Conservation (phyloP, 1,140 invertebrate genomes). For the Drosophila parvula region DNA sequence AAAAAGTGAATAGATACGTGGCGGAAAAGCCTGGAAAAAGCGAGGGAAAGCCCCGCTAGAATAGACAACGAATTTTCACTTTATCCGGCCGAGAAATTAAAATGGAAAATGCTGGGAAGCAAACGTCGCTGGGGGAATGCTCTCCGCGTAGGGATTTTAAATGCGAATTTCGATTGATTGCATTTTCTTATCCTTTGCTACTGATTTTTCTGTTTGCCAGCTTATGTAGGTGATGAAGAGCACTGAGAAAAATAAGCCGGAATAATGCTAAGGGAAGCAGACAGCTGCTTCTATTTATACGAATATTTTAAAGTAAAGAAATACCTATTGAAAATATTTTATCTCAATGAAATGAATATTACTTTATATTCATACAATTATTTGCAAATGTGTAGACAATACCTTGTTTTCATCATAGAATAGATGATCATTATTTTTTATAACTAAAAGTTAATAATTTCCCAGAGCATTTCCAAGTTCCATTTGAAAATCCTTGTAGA, state of each 20-base stretch:
- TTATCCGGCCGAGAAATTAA: conserved; percentile 46
- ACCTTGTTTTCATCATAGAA: not conserved
- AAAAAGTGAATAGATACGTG: conserved; percentile 50
- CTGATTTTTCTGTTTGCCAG: not conserved
- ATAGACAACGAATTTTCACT: conserved; percentile 52
- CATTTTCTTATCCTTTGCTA: conserved; percentile 26
- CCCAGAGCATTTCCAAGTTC: conserved; percentile 20
- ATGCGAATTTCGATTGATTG: conserved; percentile 35
- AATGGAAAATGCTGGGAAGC: conserved; percentile 32
- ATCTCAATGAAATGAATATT: no score
- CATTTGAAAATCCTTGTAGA: not conserved
- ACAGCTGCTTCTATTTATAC: no score
- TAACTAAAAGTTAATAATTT: not conserved
- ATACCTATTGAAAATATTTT: no score
- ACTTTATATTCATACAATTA: no score
- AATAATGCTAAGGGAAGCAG: no score
- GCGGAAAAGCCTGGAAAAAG: not conserved
- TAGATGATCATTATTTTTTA: not conserved
- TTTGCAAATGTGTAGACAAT: no score
- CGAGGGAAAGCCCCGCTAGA: not conserved
- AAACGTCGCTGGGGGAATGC: conserved; percentile 23
- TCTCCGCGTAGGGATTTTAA: conserved; percentile 30
- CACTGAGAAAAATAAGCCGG: not conserved
- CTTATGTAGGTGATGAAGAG: not conserved
- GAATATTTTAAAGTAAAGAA: no score